Base-by-base conservation (phyloP, 2,888 invertebrate genomes). In the Synergus itoensis region DNA sequence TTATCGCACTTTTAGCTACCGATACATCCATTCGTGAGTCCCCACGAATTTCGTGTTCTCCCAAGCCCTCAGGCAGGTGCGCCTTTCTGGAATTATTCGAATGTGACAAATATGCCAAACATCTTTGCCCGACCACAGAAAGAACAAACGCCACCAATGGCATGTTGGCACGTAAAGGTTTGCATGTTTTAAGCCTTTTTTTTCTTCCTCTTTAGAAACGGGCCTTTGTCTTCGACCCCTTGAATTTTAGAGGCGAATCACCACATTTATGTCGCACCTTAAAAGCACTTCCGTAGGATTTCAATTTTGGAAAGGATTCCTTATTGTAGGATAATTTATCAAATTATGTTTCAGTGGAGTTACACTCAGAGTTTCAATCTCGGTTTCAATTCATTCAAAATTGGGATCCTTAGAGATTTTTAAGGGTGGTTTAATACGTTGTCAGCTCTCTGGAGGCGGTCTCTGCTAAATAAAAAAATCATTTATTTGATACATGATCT, bases 91-190 rank as follows among this genome's bases (percentile, higher is more conserved):
- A 90, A 91, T 91, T 91, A 90, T 90, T 90, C 87, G 87, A 88
- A 89, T 89, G 90, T 90, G 91, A 91, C 91, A 91, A 91, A 91
- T 90, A 89, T 87, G 90, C 86, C 82, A 88, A 88, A 89, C 87
- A 89, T 90, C 89, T 84, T 83, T 77, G 69, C 79, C 75, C 36
- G 16, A 73, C 73, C 73, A 36, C 53, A 73, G 73, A 48, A 77
- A 80, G 62, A 77, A 69, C 63, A 77, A 78, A 79, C 77, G 69
- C 69, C 45, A 69, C 69, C 69, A 69, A 18, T 69, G 65, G 65
- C 67, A 67, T 53, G 14, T 53, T 69, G 60, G 60, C 18, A 60
- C 60, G 60, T 60, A 60, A 60, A 28, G 69, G 48, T 73, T 73
- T 53, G 48, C 73, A 73, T 73, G 73, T 53, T 28, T 73, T 53